phyloP scores from a whole-genome alignment of 2,797 vertebrate genomes.

The Falco naumanni region DNA sequence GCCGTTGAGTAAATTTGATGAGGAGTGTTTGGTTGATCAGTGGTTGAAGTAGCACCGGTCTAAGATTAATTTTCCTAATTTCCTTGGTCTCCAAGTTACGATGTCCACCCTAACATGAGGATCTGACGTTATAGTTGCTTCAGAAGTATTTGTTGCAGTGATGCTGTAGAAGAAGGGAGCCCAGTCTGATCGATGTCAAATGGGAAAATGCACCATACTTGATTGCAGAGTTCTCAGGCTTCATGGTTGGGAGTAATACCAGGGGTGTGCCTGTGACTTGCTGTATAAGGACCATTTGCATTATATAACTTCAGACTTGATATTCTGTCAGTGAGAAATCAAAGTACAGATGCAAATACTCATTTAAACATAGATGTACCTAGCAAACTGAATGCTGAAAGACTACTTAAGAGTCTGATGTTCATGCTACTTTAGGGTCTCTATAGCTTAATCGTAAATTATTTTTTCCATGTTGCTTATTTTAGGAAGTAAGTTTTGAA shows the following conservation, averaged over 20 bases:
- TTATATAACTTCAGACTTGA: neutral
- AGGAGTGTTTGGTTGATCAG: too few relatives aligned
- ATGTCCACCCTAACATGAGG: too few relatives aligned
- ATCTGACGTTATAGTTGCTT: neutral
- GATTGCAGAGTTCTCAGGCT: too few relatives aligned
- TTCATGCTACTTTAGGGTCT: neutral
- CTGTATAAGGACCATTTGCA: neutral
- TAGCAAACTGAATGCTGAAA: neutral
- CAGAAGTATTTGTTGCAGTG: neutral
- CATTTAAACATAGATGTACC: neutral
- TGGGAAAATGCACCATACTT: neutral
- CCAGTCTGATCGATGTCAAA: accelerated
- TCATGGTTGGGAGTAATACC: accelerated
- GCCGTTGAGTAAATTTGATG: neutral
- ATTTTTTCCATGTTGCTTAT: neutral
- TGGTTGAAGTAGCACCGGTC: neutral
- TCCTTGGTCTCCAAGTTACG: too few relatives aligned
- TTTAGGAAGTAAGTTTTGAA: neutral
- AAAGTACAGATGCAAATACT: neutral
- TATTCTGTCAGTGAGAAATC: neutral
- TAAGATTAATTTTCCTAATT: neutral
- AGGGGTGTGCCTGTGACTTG: neutral
- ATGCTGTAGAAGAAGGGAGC: neutral
- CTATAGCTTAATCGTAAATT: neutral
- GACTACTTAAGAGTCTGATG: neutral